Base-by-base conservation (phyloP, 2,888 invertebrate species). In the Mimas tiliae region DNA sequence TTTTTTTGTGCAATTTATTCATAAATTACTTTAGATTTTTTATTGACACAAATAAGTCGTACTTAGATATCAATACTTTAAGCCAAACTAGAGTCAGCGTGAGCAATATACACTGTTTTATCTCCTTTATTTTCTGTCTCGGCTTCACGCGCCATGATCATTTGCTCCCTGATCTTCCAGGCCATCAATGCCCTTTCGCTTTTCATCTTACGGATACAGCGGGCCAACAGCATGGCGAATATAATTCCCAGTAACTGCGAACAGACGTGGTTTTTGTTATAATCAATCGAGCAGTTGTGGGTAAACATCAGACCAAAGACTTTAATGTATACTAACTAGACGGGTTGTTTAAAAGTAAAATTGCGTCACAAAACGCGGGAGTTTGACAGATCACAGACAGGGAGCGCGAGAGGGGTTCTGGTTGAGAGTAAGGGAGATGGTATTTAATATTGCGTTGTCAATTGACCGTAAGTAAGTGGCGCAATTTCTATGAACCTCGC, bases 221-320 rank as follows among this genome's bases (percentile, higher is more conserved):
- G 96, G 14, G 98, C 98, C 82, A 99, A 88, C 87, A 97, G 96
- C 75, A 97, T 95, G 0, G 98, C 97, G 81, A 98, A 98, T 76
- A 97, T 94, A 53, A 98, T 96, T 65, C 98, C 98, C 72, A 98
- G 91, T 62, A 98, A 87, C 97, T 97, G 89, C 63, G 93, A 85
- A 66, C 27, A 65, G 9, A 14, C 12, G 21, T 38, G 7, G 38
- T 45, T 45, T 45, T 45, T 45, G 14, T 45, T 45, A 14, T 14
- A 45, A 45, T 45, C 45, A 45, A 45, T 45, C 45, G 12, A 27
- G 27, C 14, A 45, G 12, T 9, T 38, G 8, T 38, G 38, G 8
- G 38, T 45, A 45, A 45, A 45, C 42, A 42, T 42, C 19, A 16
- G 19, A 50, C 7, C n/a, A n/a, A n/a, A n/a, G n/a, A n/a, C n/a